These are phyloP conservation scores for Microtus richardsoni DNA, from an alignment of 2,113 vertebrate genomes.

Conservation along the genomic window DNA sequence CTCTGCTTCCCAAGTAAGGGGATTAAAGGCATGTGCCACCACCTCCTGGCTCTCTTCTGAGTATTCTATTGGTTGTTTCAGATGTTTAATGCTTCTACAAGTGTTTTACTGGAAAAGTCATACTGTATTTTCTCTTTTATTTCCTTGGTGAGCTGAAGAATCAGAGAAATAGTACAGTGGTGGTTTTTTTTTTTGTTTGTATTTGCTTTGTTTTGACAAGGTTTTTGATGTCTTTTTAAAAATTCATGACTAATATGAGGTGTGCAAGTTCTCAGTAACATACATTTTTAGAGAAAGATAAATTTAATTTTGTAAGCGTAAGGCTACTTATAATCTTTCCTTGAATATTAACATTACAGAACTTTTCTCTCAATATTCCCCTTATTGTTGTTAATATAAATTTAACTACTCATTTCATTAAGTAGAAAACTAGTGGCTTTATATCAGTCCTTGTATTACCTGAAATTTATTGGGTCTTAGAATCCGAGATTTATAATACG, in stretches of 20 bases:
- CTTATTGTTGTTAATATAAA: not conserved
- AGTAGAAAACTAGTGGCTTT: not conserved
- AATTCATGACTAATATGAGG: no score
- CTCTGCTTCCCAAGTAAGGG: no score
- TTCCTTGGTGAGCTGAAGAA: slow-evolving; percentile 28
- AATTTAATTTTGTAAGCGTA: not conserved
- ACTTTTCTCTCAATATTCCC: not conserved
- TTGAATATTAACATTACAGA: not conserved
- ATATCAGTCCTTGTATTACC: not conserved
- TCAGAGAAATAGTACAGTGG: not conserved
- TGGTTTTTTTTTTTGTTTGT: not conserved
- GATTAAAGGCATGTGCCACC: no score
- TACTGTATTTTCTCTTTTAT: not conserved
- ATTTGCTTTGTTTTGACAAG: not conserved
- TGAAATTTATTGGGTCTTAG: not conserved
- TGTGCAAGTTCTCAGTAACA: not conserved
- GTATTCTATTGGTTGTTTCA: slow-evolving; percentile 4
- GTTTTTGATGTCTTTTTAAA: not conserved
- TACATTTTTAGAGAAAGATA: not conserved
- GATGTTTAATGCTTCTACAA: not conserved
- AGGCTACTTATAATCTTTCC: not conserved
- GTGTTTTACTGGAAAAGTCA: not conserved
- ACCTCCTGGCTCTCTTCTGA: not conserved
- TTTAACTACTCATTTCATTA: not conserved
- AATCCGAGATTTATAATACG: not conserved